Percentiles rank a stretch among this genome's conserved stretches.
Conservation (phyloP, 2,888 invertebrate genomes). For the Andricus curvator region DNA sequence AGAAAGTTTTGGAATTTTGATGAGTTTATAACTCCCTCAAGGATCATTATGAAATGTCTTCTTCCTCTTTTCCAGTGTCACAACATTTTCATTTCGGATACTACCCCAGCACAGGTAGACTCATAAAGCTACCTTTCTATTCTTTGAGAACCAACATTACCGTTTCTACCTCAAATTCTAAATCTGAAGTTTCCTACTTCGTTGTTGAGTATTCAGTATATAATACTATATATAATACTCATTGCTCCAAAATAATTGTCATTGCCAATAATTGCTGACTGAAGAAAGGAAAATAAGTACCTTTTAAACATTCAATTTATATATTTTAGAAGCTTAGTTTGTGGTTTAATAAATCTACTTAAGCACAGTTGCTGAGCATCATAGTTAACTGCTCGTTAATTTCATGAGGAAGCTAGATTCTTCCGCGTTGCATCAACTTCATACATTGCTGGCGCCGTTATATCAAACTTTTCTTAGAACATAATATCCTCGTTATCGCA, state of each 20-base stretch:
- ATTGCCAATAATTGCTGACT: not conserved
- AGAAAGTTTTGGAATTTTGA: slow-evolving; percentile 46
- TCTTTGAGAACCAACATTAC: slow-evolving; percentile 32
- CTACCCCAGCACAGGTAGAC: slow-evolving; percentile 43
- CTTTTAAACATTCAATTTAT: slow-evolving; percentile 12
- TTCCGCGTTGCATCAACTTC: slow-evolving; percentile 23
- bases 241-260: slow-evolving; percentile 2
- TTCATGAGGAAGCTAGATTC: slow-evolving; percentile 33
- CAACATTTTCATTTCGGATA: slow-evolving; percentile 47
- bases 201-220: not conserved
- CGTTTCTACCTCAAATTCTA: not conserved
- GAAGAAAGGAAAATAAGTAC: not conserved
- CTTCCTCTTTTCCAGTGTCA: slow-evolving; percentile 35
- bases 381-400: slow-evolving; percentile 29
- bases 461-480: slow-evolving; percentile 37
- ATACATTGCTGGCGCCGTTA: slow-evolving; percentile 40
- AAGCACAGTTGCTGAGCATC: slow-evolving; percentile 12
- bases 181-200: not conserved
- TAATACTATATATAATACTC: no score
- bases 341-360: slow-evolving; percentile 34
- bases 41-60: slow-evolving; percentile 28
- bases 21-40: slow-evolving; percentile 63
- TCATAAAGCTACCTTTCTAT: slow-evolving; percentile 37
- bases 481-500: slow-evolving; percentile 18
- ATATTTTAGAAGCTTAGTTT: not conserved